Base-by-base conservation (phyloP, 1,140 invertebrate genomes). In the Druon quercuslanigerum region DNA sequence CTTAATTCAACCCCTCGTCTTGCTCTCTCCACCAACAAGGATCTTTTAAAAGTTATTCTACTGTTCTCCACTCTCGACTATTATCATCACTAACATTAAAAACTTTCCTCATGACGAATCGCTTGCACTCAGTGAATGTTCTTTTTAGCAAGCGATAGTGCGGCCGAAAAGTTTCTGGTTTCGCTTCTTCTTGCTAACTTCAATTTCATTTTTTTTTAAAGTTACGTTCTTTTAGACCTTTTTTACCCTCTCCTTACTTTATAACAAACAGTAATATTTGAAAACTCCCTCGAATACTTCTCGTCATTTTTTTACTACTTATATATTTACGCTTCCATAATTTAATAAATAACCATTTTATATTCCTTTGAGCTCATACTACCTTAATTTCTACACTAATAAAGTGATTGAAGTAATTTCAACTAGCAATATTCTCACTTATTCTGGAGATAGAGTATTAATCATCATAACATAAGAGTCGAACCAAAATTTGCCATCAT, bases 41-140 rank as follows among this genome's bases (percentile, higher is more conserved):
- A 66, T 66, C 60, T 25, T 66, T 66, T 66, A 40, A 66, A 66
- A 46, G 60, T 66, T 66, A 66, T 66, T 66, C 13, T 33, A 40
- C 7, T 66, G 33, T 66, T 66, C 60, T 25, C 13, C 33, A 3
- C 25, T 66, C 20, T 57, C 19, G 25, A 14, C 20, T 12, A 20
- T 19, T 57, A 13, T 33, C 56, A 57, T 57, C 56, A 57, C 56
- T 57, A 25, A 20, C 19, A 57, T 57, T 57, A 57, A 57, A 57
- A 57, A 57, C 17, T 57, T 25, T 14, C 12, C 19, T 25, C 25
- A 2, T 57, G 13, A 57, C 12, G 54, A 56, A 56, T 56, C 9
- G 54, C 11, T 19, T 20, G n/a, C 52, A 19, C 40, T 46, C 40
- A 9, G 40, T 57, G 13, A 13, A 57, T 33, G 19, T 57, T 57